Base-by-base conservation (phyloP, 2,888 invertebrate genomes). In the Sarcophaga carnaria region DNA sequence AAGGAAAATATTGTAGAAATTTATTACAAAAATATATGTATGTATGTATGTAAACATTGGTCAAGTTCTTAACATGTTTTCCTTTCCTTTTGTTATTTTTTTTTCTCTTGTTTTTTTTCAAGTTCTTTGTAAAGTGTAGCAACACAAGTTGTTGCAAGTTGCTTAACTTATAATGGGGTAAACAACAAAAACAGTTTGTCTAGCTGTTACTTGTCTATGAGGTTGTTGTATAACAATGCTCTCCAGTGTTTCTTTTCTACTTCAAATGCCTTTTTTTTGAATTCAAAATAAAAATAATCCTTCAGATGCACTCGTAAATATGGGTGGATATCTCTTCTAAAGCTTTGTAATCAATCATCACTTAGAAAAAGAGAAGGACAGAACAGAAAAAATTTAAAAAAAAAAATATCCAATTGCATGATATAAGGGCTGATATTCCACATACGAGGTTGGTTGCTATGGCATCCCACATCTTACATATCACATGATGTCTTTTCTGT, bases 301-400 rank as follows among this genome's bases (percentile, higher is more conserved):
- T 59, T 59, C 4, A 59, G 2, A 59, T 59, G 17, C 2, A 59
- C 17, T 59, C n/a, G 14, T 59, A 59, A 17, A 14, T 59, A 59
- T 37, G 37, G 37, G 37, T 37, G 37, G 37, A 37, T 37, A 37
- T 37, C 10, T 37, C 8, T 10, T 37, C 37, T 59, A 59, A 22
- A 72, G 27, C 27, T 37, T 71, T 11, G 54, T 22, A 54, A 70
- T 54, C 54, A 70, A 54, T 70, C 70, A 69, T 49, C 20, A 22
- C 37, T 37, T 37, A 37, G 37, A 37, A 8, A 37, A 37, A 37
- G 37, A 8, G 0, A 37, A 8, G 10, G 0, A 37, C 6, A 37
- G 6, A 37, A 37, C 6, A 8, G 2, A 37, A 37, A 10, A 37
- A 8, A 37, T 37, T 27, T 37, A 37, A 37, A 10, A 37, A 37